phyloP scores from a whole-genome alignment of 30 jellyfish, hydroid and myxozoan species.

The Aurelia coerulea region DNA sequence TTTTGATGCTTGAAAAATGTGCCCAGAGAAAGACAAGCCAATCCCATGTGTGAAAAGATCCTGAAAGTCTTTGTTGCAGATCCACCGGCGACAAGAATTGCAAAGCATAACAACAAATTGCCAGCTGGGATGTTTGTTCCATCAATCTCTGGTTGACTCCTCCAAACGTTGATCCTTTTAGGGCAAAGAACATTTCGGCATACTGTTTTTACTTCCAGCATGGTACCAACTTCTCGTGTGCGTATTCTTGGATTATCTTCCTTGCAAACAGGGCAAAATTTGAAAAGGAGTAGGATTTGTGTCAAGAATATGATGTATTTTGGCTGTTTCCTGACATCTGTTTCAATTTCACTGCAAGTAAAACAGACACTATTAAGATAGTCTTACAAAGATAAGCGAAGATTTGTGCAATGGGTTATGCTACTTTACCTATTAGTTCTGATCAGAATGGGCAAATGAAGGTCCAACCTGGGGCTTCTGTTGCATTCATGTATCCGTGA shows the following conservation, averaged over 20 bases:
- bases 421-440: too few species aligned
- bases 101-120: conserved; percentile 15
- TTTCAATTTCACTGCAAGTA: conserved; percentile 21
- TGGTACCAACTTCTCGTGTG: conserved; percentile 13
- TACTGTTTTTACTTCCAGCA: conserved; percentile 17
- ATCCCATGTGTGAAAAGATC: conserved; percentile 23
- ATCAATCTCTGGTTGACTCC: conserved; percentile 35
- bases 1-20: conserved; percentile 47
- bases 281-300: conserved; percentile 25
- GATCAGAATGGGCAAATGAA: too few species aligned
- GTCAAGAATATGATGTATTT: conserved; percentile 25
- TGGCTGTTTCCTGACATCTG: conserved; percentile 29
- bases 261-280: conserved; percentile 48
- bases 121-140: conserved; percentile 55
- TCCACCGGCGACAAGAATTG: conserved; percentile 37
- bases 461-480: too few species aligned
- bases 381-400: not conserved
- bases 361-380: not conserved
- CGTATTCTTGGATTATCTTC: conserved; percentile 17
- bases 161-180: conserved; percentile 21
- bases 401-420: too few species aligned
- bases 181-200: conserved; percentile 31
- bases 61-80: conserved; percentile 9
- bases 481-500: too few species aligned
- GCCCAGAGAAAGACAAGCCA: conserved; percentile 15